A percentile compares a stretch with the other conserved stretches of the same genome.
Evolutionary conservation across 2,113 vertebrate genomes (phyloP).

Genomic region (Aptenodytes forsteri): DNA sequence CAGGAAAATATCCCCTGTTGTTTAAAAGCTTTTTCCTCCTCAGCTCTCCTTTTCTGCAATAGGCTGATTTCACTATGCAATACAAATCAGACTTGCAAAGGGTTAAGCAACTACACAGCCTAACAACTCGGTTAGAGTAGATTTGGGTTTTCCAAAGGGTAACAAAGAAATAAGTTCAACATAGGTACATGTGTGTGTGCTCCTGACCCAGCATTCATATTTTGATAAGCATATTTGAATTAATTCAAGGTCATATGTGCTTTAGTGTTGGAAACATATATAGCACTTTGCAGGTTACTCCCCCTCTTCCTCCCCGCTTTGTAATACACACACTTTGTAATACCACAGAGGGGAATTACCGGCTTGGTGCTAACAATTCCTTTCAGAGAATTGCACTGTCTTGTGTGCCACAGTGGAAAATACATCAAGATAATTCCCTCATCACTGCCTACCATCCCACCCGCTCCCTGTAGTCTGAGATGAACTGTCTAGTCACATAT

Average conservation of each 20-base stretch:
- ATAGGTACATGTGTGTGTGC: not conserved
- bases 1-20: conserved; percentile 59
- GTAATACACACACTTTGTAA: conserved; percentile 24
- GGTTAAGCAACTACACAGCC: conserved; percentile 14
- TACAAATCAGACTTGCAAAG: not conserved
- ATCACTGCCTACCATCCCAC: conserved; percentile 30
- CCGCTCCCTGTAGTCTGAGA: conserved; percentile 36
- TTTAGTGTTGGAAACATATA: not conserved
- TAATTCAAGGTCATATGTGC: not conserved
- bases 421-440: conserved; percentile 31
- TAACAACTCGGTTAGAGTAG: not conserved
- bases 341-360: conserved; percentile 15
- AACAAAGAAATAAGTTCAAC: not conserved
- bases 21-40: conserved; percentile 66
- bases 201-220: not conserved
- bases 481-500: conserved; percentile 37
- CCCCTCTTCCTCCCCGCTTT: not conserved
- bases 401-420: not conserved
- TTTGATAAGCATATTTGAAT: not conserved
- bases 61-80: not conserved
- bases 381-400: conserved; percentile 36
- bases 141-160: conserved; percentile 18
- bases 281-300: not conserved
- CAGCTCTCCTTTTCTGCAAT: not conserved
- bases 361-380: conserved; percentile 19